Percentiles rank a stretch among this genome's conserved stretches.
Evolutionary conservation across 1,140 invertebrate species (phyloP).

Genomic region (Leptopilina boulardi): DNA sequence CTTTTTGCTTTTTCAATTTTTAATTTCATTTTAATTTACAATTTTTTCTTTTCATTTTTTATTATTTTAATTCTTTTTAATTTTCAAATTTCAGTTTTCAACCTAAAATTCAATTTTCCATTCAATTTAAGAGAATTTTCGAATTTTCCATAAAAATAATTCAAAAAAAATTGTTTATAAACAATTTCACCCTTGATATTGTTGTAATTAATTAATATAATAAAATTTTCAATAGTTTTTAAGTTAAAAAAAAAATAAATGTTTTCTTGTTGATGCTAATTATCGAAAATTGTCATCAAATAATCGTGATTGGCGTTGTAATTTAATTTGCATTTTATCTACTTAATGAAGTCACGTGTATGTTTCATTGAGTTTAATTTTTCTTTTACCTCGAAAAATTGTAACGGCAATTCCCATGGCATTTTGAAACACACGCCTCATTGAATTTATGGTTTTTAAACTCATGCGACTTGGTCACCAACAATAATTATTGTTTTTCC

Average conservation of each 20-base stretch:
- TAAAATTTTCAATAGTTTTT: background rate
- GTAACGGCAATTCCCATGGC: slow-evolving; percentile 11
- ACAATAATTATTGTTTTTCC: background rate
- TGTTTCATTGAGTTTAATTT: no score
- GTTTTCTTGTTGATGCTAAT: background rate
- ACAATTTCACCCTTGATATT: no score
- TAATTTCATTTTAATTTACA: no score
- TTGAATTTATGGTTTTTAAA: background rate
- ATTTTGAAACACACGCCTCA: slow-evolving; percentile 21
- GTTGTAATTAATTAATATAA: background rate
- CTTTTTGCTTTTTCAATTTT: no score
- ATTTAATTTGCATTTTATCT: slow-evolving; percentile 15
- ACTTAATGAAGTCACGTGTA: slow-evolving; percentile 9
- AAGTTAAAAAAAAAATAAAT: background rate
- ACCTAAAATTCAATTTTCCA: no score
- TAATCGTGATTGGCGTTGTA: background rate
- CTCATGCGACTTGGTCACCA: background rate
- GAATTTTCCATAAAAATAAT: no score
- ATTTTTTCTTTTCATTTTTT: no score
- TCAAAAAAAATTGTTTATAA: no score
- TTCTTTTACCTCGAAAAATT: background rate
- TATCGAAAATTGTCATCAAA: slow-evolving; percentile 2
- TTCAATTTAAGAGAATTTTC: no score
- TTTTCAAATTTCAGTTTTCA: no score
- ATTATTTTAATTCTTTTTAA: no score